Base-by-base conservation (phyloP, 2,888 invertebrate genomes). In the Clostera curtula region DNA sequence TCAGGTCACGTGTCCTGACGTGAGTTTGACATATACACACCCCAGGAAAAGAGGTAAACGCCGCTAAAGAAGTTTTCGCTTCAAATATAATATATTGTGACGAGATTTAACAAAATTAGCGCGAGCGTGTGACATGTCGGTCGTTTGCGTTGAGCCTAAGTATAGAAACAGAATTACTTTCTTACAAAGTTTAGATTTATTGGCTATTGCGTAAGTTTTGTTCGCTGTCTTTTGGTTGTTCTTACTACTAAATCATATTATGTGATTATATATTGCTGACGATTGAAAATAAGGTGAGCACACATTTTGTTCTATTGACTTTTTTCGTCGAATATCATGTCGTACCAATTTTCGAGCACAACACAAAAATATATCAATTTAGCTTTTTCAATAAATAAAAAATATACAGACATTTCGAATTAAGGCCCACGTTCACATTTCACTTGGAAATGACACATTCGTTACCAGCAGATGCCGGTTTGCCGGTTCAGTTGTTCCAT, bases 171-270 rank as follows among this genome's bases (percentile, higher is more conserved):
- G 59, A 69, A 75, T 76, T 75, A 77, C 75, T 75, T 76, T 71
- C 70, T 69, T 70, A 56, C 64, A 63, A 76, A 77, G 68, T 76
- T 76, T 66, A 71, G 76, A 79, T 82, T 82, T 80, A 82, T 80
- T 71, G 72, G 61, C 57, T 59, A 67, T 68, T 68, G 67, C 65
- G 69, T 69, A 69, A 71, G 64, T 69, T n/a, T 69, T 43, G 55
- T 59, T 72, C 65, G 58, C 61, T 59, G 66, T 61, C 61, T 64
- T 69, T 62, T 68, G 68, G 65, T 71, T 72, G 71, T 69, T 67
- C 68, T 68, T 67, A 66, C 64, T 67, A 71, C 62, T 77, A 73
- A 75, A 79, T 79, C 76, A 79, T 69, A 71, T 62, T 60, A 43
- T 58, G 49, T 60, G 71, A 72, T 77, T 64, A 65, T 63, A 56